A percentile compares a stretch with the other conserved stretches of the same genome.
These are phyloP conservation scores for Camelus dromedarius DNA, from an alignment of 2,113 vertebrate species.

Conservation along the genomic window DNA sequence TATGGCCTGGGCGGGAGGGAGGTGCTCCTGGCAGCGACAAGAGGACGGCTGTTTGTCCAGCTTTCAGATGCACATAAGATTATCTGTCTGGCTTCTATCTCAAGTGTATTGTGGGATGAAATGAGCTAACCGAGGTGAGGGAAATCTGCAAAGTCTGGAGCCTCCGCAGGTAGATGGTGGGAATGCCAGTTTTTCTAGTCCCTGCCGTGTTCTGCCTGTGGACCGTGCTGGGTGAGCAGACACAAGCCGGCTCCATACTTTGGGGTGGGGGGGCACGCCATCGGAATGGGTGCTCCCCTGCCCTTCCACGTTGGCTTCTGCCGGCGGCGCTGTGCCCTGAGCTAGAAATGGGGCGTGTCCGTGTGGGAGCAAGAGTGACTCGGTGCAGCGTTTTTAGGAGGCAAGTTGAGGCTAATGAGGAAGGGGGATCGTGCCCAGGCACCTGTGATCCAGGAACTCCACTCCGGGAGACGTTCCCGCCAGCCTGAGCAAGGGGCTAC, in stretches of 20 bases:
- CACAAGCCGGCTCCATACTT: rapidly evolving
- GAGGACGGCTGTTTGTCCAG: background rate
- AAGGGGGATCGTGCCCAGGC: too few relatives aligned
- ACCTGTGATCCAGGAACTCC: rapidly evolving
- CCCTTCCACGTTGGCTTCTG: background rate
- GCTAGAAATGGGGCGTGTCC: background rate
- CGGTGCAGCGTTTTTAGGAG: rapidly evolving
- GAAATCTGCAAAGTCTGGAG: background rate
- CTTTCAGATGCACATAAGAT: background rate
- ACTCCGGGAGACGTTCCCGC: rapidly evolving
- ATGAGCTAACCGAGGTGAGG: background rate
- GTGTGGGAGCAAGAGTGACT: background rate
- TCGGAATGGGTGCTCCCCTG: background rate
- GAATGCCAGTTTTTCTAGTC: background rate
- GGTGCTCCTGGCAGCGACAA: background rate
- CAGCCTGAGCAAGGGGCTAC: rapidly evolving
- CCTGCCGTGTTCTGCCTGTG: rapidly evolving
- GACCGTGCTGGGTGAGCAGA: background rate
- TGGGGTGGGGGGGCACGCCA: too few relatives aligned
- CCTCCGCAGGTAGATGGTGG: background rate
- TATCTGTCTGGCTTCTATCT: background rate
- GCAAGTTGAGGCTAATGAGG: background rate
- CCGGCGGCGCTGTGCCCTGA: background rate
- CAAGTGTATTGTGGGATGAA: background rate
- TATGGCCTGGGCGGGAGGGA: background rate